Evolutionary conservation across 2,797 vertebrate genomes (phyloP), one percentile per base, ranked within the genome.

Genomic region (Mus caroli): DNA sequence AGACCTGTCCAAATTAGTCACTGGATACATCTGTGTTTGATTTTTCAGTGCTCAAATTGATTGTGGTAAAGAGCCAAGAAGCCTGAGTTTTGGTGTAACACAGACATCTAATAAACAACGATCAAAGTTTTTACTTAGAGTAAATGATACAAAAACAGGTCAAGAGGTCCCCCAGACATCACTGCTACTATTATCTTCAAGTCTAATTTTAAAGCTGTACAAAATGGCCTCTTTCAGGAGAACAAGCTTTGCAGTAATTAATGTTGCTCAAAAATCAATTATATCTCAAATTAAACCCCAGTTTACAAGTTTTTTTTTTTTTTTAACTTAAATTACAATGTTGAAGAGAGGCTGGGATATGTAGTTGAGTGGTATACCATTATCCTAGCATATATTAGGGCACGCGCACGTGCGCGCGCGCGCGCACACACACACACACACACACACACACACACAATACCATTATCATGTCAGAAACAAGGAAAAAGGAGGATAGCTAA

Each of bases 271-370:
- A 82, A 95, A 93, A 64, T 79, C 79, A 94, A 52, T 85, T 76
- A 67, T 60, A 43, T 73, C 58, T 96, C 93, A 62, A 92, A 58
- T 76, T 88, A 78, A 77, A 90, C 84, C 40, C 96, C 60, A 15
- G 52, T 84, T 40, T 92, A 92, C 94, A 37, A 60, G 19, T 80
- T 78, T 52, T 90, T 60, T 78, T 50, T 90, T 60, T 86, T 88
- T 71, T 37, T 2, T 4, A 85, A 24, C 34, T 67, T 67, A 85
- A 85, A 85, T 71, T 46, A 43, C 31, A 52, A 58, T 31, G 26
- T 75, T 88, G 52, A 31, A 88, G 69, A 88, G 86, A 76, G 40
- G 40, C 31, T 77, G 26, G 71, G 54, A 22, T 46, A 22, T 58
- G 46, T n/a, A 77, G 71, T 54, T 76, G 19, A 76, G 26, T 46